These are phyloP conservation scores for Caenorhabditis latens DNA, from an alignment of 1,140 invertebrate species.

Conservation along the genomic window DNA sequence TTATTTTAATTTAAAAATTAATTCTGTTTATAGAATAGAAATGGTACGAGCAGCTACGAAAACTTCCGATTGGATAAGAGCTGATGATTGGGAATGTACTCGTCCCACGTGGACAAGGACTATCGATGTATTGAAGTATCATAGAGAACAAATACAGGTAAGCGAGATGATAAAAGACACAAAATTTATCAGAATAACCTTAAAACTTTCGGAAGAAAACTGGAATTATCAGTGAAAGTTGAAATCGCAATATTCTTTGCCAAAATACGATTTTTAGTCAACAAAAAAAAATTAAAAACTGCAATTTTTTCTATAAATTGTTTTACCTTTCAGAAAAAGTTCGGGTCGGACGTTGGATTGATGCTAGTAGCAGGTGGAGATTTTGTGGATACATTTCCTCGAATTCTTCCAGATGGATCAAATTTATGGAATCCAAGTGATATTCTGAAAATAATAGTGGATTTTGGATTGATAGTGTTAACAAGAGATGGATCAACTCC, in stretches of 20 bases:
- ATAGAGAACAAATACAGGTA: constrained; percentile 60
- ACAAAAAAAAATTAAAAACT: background rate
- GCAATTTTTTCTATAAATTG: background rate
- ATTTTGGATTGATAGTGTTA: constrained; percentile 70
- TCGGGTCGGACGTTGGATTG: constrained; percentile 47
- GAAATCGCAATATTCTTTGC: too few relatives aligned
- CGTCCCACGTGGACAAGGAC: constrained; percentile 69
- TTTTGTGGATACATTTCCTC: constrained; percentile 70
- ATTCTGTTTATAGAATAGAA: constrained; percentile 49
- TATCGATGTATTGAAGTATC: constrained; percentile 68
- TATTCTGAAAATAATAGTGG: constrained; percentile 66
- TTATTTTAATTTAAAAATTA: background rate
- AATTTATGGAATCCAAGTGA: constrained; percentile 68
- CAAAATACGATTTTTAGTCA: too few relatives aligned
- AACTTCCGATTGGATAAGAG: constrained; percentile 69
- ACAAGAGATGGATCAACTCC: constrained; percentile 63
- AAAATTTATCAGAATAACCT: background rate
- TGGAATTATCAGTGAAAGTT: background rate
- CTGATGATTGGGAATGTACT: constrained; percentile 71
- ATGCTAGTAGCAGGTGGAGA: constrained; percentile 71
- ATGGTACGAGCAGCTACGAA: constrained; percentile 69
- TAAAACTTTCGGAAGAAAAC: background rate
- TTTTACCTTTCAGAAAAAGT: constrained; percentile 6
- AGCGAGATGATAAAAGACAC: background rate
- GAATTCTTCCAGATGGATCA: constrained; percentile 66